Evolutionary conservation across 2,888 invertebrate species (phyloP).

Genomic region (Monochamus alternatus): DNA sequence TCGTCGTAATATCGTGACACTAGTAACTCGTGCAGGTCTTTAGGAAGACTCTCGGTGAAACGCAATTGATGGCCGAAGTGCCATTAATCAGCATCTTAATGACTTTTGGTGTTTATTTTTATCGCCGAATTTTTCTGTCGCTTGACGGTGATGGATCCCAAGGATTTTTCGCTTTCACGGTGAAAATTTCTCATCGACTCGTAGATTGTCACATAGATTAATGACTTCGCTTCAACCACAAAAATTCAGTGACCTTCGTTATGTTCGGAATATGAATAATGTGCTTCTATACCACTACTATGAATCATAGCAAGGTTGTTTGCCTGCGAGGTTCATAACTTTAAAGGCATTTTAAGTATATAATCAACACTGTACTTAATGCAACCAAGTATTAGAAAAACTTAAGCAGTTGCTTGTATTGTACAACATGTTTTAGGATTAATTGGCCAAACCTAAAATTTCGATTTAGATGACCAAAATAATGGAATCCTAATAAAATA

Average conservation of each 20-base stretch:
- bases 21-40: constrained; percentile 43
- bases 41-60: constrained; percentile 50
- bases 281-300: not conserved
- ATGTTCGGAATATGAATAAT: constrained; percentile 1
- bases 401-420: too few relatives aligned
- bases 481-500: too few relatives aligned
- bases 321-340: not conserved
- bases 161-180: constrained; percentile 13
- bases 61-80: constrained; percentile 48
- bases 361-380: too few relatives aligned
- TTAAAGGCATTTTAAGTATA: too few relatives aligned
- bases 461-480: too few relatives aligned
- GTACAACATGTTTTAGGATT: too few relatives aligned
- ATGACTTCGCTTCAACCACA: constrained; percentile 16
- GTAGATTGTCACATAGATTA: constrained; percentile 17
- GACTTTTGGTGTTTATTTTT: constrained; percentile 43
- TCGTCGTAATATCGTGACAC: constrained; percentile 36
- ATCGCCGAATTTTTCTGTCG: constrained; percentile 28
- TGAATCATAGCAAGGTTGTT: constrained; percentile 7
- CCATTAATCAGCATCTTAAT: constrained; percentile 56
- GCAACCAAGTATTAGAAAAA: too few relatives aligned
- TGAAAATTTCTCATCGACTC: constrained; percentile 22
- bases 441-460: too few relatives aligned
- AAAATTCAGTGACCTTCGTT: not conserved
- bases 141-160: constrained; percentile 29